Conservation (phyloP, 2,113 vertebrate genomes). For the Aegithalos caudatus region DNA sequence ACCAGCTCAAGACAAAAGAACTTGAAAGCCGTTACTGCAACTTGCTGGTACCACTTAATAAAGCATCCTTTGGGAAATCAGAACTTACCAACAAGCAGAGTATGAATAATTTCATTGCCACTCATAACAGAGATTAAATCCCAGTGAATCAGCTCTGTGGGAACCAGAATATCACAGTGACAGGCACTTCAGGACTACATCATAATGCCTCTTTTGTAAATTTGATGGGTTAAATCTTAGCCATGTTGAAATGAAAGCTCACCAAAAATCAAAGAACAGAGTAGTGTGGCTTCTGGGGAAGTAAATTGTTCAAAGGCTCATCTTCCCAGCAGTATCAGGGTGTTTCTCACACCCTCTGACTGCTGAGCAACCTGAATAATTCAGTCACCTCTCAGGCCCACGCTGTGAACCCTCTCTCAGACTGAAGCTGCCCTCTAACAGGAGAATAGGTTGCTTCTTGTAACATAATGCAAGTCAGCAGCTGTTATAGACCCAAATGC, state of each 20-base stretch:
- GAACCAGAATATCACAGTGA: not conserved
- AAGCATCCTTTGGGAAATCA: not conserved
- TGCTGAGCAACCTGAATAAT: not conserved
- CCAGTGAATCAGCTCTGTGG: not conserved
- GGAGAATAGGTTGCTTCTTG: not conserved
- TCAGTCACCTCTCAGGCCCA: not conserved
- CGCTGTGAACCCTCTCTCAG: not conserved
- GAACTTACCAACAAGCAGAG: not conserved
- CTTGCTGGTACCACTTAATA: not conserved
- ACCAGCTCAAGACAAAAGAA: rapidly evolving
- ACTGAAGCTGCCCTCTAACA: not conserved
- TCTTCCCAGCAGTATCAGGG: not conserved
- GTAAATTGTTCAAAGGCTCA: not conserved
- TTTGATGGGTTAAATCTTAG: not conserved
- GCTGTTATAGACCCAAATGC: not conserved
- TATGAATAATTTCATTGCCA: not conserved
- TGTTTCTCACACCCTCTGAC: not conserved
- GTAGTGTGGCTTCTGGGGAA: not conserved
- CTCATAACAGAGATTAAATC: not conserved
- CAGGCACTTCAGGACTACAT: not conserved
- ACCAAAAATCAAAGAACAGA: not conserved
- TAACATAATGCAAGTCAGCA: not conserved
- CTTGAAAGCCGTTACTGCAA: not conserved
- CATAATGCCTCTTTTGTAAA: not conserved
- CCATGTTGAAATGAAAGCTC: not conserved